phyloP scores from a whole-genome alignment of 2,113 vertebrate genomes.

The Dryoscopus gambensis region DNA sequence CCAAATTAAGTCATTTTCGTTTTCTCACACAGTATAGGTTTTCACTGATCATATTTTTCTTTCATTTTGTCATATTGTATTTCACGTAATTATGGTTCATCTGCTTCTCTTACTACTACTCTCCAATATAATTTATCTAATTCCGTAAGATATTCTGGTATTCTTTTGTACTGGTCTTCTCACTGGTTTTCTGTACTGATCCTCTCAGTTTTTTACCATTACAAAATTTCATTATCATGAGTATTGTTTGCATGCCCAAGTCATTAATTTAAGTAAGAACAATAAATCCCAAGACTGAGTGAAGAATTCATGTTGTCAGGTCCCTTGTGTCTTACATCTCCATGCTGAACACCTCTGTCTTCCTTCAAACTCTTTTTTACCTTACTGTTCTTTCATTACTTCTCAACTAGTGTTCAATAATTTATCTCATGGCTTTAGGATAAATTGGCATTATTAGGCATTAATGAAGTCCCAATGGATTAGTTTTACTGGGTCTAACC shows the following conservation, averaged over 20 bases:
- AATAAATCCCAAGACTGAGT: neutral
- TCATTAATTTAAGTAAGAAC: neutral
- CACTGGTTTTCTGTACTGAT: neutral
- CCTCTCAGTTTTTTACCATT: neutral
- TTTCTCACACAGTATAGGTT: neutral
- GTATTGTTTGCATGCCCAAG: neutral
- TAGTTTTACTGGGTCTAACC: neutral
- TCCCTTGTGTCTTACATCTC: neutral
- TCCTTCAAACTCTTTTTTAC: neutral
- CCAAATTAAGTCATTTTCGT: neutral
- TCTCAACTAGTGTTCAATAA: neutral
- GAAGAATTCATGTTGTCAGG: neutral
- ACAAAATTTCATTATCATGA: neutral
- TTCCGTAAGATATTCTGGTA: neutral
- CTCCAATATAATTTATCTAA: neutral
- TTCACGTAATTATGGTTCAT: neutral
- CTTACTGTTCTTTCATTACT: neutral
- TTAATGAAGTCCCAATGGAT: neutral
- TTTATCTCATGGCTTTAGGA: neutral
- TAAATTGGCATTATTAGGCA: neutral
- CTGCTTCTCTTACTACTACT: neutral
- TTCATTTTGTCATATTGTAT: neutral
- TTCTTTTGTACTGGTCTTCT: neutral
- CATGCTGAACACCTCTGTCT: neutral
- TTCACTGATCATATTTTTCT: neutral